phyloP scores from a whole-genome alignment of 2,113 vertebrate species.

The Dicrurus megarhynchus region DNA sequence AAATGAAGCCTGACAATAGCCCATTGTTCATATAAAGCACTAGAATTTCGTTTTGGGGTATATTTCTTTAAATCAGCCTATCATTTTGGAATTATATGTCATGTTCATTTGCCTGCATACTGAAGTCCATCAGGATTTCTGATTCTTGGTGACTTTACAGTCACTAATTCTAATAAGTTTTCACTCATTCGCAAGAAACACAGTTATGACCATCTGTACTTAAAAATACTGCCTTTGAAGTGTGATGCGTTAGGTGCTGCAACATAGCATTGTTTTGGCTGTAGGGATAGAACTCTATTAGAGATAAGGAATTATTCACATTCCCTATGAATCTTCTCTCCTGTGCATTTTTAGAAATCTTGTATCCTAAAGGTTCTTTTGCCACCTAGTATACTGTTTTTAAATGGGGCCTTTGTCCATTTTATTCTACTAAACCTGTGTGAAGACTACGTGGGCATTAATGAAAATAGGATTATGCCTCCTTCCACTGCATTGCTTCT shows the following conservation, averaged over 20 bases:
- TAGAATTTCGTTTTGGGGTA: background rate
- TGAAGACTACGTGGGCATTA: background rate
- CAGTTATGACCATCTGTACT: background rate
- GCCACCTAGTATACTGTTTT: background rate
- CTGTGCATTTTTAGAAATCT: background rate
- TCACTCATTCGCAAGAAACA: background rate
- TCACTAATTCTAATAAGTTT: background rate
- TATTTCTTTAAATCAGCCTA: background rate
- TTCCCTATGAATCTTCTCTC: background rate
- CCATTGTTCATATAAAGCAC: background rate
- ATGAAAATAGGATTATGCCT: background rate
- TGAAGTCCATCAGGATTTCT: background rate
- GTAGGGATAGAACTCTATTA: background rate
- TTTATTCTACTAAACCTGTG: background rate
- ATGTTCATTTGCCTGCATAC: background rate
- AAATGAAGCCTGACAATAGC: background rate
- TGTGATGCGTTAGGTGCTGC: background rate
- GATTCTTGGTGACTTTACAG: background rate
- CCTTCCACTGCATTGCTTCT: background rate
- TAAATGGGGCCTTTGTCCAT: background rate
- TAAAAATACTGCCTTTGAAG: background rate
- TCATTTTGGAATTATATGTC: background rate
- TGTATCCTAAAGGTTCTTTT: background rate
- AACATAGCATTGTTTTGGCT: background rate
- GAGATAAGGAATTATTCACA: background rate